Conservation (phyloP, 2,113 vertebrate genomes). For the Aegithalos caudatus region DNA sequence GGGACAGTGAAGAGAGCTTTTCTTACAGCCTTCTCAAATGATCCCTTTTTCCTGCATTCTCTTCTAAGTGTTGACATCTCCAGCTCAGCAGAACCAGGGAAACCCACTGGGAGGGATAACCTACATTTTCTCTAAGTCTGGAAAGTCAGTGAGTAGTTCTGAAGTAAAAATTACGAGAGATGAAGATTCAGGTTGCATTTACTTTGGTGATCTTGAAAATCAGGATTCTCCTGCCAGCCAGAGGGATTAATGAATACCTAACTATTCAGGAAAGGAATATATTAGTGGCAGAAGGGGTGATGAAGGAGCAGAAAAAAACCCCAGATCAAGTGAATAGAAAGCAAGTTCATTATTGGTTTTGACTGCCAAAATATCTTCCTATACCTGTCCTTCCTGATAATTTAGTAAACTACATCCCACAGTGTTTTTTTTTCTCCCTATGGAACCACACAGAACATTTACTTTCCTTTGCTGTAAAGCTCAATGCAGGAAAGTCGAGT, state of each 20-base stretch:
- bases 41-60: background rate
- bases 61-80: background rate
- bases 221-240: background rate
- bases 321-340: background rate
- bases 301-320: background rate
- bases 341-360: background rate
- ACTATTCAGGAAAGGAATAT: background rate
- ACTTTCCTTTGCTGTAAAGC: background rate
- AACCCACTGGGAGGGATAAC: background rate
- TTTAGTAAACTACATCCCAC: background rate
- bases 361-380: background rate
- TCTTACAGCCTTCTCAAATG: background rate
- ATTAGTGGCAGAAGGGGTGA: background rate
- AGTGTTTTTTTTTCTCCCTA: background rate
- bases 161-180: background rate
- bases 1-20: background rate
- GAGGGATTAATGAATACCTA: background rate
- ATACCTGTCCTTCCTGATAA: background rate
- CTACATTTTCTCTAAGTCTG: background rate
- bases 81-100: background rate
- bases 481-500: background rate
- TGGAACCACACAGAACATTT: background rate
- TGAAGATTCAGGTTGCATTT: background rate
- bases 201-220: background rate
- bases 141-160: background rate